phyloP scores from a whole-genome alignment of 1,140 invertebrate species.

The Brachionus koreanus region DNA sequence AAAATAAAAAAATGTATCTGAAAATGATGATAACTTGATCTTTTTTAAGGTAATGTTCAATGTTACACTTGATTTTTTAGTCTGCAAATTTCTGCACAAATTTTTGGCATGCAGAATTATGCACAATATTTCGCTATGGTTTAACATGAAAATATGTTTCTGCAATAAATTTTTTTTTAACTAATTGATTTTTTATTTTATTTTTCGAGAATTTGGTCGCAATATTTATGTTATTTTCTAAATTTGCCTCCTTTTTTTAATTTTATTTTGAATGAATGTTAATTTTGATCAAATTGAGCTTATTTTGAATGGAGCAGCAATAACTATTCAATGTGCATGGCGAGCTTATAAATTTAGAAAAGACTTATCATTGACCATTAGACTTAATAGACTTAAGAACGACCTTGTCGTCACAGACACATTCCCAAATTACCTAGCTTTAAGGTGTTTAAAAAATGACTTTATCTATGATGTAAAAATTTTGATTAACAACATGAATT shows the following conservation, averaged over 20 bases:
- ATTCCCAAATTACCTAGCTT: not conserved
- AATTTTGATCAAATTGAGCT: not conserved
- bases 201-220: not conserved
- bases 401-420: not conserved
- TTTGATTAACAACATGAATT: not conserved
- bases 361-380: not conserved
- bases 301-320: slow-evolving; percentile 1
- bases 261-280: slow-evolving; percentile 21
- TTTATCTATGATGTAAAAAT: slow-evolving; percentile 16
- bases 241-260: slow-evolving; percentile 40
- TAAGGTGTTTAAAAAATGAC: not conserved
- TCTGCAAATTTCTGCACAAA: no score
- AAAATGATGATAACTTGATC: no score
- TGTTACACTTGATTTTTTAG: no score
- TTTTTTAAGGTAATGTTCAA: no score
- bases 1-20: no score
- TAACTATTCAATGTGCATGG: slow-evolving; percentile 5
- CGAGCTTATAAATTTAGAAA: slow-evolving; percentile 11
- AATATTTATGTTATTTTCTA: not conserved
- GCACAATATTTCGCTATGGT: no score
- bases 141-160: no score
- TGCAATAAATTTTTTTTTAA: no score
- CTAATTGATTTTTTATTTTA: not conserved
- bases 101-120: no score
- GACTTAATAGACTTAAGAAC: not conserved